Conservation (phyloP, 2,797 vertebrate species). For the Gymnodraco acuticeps region DNA sequence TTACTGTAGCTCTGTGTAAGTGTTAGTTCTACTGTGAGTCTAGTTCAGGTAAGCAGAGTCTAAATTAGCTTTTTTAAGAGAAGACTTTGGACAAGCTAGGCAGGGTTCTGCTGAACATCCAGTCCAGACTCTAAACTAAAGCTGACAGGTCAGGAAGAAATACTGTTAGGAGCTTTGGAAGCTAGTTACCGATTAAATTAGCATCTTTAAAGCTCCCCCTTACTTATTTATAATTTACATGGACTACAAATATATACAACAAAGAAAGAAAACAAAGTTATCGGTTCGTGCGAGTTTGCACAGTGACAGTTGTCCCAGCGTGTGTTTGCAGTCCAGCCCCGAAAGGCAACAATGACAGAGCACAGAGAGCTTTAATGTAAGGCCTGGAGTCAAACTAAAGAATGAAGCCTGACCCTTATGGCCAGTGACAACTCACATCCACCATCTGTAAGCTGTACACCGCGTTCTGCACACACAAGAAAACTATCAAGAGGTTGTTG, state of each 20-base stretch:
- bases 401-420: conserved; percentile 27
- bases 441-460: conserved; percentile 33
- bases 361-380: conserved; percentile 62
- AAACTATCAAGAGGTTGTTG: conserved; percentile 15
- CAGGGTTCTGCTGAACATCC: not conserved
- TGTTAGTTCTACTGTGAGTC: not conserved
- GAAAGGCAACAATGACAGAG: conserved; percentile 59
- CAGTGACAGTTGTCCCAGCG: conserved; percentile 38
- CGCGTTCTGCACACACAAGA: conserved; percentile 5
- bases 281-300: conserved; percentile 32
- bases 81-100: not conserved
- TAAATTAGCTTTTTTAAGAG: not conserved
- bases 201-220: not conserved
- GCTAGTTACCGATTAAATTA: not conserved
- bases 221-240: not conserved
- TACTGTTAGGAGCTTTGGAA: not conserved
- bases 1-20: not conserved
- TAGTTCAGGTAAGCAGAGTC: conserved; percentile 5
- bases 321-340: conserved; percentile 39
- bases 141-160: not conserved
- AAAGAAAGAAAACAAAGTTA: conserved; percentile 15
- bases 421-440: conserved; percentile 30
- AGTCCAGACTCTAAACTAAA: not conserved
- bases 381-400: conserved; percentile 31
- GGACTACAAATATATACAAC: not conserved